Base-by-base conservation (phyloP, 2,113 vertebrate species). In the Periophthalmodon schlosseri region DNA sequence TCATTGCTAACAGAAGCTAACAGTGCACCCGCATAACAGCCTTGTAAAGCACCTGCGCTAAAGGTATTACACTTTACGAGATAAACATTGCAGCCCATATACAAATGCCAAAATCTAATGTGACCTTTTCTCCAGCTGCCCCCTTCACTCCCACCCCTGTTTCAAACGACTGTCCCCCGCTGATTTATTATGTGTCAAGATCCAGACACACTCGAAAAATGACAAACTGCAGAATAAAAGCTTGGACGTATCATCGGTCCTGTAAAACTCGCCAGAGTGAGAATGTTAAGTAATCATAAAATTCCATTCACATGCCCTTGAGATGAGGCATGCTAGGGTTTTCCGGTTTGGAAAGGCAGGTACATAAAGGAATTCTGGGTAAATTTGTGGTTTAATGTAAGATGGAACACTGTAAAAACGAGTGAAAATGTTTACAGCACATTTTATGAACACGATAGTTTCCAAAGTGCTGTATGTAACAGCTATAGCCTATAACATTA, bases 121-220 rank as follows among this genome's bases (percentile, higher is more conserved):
- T 58, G 21, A 75, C 75, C 69, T 70, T 70, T 70, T 56, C 20
- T 14, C 9, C 44, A 12, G 23, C 36, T 64, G 69, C 72, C 73
- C 36, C 21, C 70, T 69, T 65, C 54, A 61, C 66, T 54, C 49
- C 67, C 50, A 57, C 73, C 76, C 67, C 2, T 34, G 68, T 67
- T 72, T 10, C 34, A 18, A 76, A 72, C 49, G 77, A 77, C 72
- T 5, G 47, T 82, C 77, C 49, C 47, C 33, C 34, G 58, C 28
- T 50, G 76, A 82, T 82, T 70, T 76, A 83, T 52, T 77, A 23
- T 56, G 56, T 73, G 68, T 87, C 84, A 81, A 56, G 69, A 63
- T 49, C 63, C 68, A 33, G 36, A 18, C 12, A 61, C 56, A 73
- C 21, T 39, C 8, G 39, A 49, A 16, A 75, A 61, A 71, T 52